phyloP scores from a whole-genome alignment of 2,888 invertebrate genomes.

The Myopa tessellatipennis region DNA sequence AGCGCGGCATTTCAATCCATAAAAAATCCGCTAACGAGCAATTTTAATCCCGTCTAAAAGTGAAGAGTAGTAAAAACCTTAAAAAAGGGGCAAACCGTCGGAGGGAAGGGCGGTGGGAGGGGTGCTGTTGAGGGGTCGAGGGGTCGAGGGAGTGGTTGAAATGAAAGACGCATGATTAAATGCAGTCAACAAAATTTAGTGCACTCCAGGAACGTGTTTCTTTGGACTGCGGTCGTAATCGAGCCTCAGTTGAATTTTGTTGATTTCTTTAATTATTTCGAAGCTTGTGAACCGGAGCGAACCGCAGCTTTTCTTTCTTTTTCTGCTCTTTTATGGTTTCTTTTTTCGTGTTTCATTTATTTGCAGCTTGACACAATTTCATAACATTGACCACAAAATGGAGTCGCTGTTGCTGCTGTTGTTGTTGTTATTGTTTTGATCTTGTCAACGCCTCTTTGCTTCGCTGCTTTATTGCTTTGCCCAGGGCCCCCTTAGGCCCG shows the following conservation, averaged over 20 bases:
- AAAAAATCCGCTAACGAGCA: too few species aligned
- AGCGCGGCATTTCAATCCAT: too few species aligned
- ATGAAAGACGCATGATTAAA: not conserved
- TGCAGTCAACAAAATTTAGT: not conserved
- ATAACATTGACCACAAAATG: slow-evolving; percentile 51
- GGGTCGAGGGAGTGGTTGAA: too few species aligned
- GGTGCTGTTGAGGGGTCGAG: too few species aligned
- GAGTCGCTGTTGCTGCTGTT: not conserved
- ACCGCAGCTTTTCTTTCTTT: not conserved
- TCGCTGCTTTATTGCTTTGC: not conserved
- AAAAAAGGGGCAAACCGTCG: too few species aligned
- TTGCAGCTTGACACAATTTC: slow-evolving; percentile 58
- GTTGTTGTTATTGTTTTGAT: not conserved
- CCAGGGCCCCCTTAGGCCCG: not conserved
- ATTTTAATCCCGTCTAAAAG: too few species aligned
- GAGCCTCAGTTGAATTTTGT: not conserved
- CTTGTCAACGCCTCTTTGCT: slow-evolving; percentile 13
- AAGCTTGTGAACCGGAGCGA: not conserved
- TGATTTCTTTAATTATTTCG: not conserved
- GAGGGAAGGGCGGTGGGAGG: too few species aligned
- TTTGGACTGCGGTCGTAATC: slow-evolving; percentile 25
- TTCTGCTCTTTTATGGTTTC: slow-evolving; percentile 9
- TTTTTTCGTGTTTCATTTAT: slow-evolving; percentile 51
- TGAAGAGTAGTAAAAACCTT: too few species aligned
- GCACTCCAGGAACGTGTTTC: slow-evolving; percentile 9